Base-by-base conservation (phyloP, 2,888 invertebrate species). In the Sceliomorpha sp. region DNA sequence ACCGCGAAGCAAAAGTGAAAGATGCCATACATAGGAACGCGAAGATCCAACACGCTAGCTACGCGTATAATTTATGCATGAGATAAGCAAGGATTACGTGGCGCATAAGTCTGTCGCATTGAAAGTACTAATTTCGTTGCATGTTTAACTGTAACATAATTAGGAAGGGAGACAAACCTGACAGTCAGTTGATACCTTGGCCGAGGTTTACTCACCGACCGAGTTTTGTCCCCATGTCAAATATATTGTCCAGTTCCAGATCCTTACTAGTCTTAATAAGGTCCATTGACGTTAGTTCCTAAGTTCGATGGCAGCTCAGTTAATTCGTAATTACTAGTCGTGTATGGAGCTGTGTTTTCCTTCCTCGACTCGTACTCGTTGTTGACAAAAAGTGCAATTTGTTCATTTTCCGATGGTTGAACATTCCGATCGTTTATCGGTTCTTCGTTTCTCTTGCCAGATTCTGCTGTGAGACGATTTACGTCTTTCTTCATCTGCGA, bases 321-420 rank as follows among this genome's bases (percentile, higher is more conserved):
- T 2, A 20, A 20, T n/a, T 34, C 20, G 6, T 17, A 8, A 7
- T 9, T 9, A 8, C 34, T 17, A 9, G 8, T 68, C 1, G 10
- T 12, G n/a, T 10, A n/a, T n/a, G n/a, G n/a, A n/a, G n/a, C 39
- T 1, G 4, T 10, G 9, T 63, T 60, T 32, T 83, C 79, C 26
- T 81, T 81, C 17, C 42, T 77, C 10, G 75, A 36, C 2, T 81
- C 82, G 2, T 79, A 79, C 15, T 75, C 73, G 50, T 79, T 77
- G 45, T 85, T 74, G 62, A 81, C 84, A 70, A 84, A 87, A 1
- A 87, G 69, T 17, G 84, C 87, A n/a, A 87, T 73, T 10, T 76
- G 67, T 7, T 79, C 79, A 6, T 78, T 74, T 13, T 70, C 56
- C 14, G 72, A 58, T 2, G 70, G 45, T n/a, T 66, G 47, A 8